Evolutionary conservation across 2,797 vertebrate species (phyloP).

Genomic region (Anguilla obscura): DNA sequence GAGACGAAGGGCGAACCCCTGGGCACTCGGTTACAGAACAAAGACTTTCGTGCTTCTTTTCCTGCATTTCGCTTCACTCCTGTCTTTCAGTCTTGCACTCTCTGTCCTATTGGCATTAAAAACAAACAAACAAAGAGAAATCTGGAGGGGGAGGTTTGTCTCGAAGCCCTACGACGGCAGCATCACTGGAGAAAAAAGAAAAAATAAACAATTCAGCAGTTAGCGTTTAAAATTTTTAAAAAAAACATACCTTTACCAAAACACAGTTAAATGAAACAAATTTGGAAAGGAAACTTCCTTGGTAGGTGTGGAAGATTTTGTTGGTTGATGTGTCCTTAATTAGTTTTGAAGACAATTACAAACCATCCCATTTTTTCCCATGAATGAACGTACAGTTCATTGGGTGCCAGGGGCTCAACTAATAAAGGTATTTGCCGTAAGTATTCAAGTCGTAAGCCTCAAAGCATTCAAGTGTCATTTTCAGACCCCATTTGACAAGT

Average conservation of each 20-base stretch:
- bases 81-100: not conserved
- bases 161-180: slow-evolving; percentile 65
- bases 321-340: not conserved
- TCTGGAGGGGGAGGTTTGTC: slow-evolving; percentile 47
- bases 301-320: not conserved
- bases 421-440: not conserved
- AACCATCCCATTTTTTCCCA: not conserved
- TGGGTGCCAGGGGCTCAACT: not conserved
- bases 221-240: not conserved
- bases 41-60: not conserved
- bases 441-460: not conserved
- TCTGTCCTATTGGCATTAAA: slow-evolving; percentile 53
- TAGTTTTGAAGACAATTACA: not conserved
- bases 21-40: not conserved
- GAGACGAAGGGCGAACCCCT: not conserved
- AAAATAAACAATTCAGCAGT: not conserved
- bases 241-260: not conserved
- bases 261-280: not conserved
- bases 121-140: slow-evolving; percentile 42
- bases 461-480: not conserved
- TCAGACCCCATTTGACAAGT: not conserved
- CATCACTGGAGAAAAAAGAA: not conserved
- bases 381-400: not conserved
- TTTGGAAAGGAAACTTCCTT: not conserved
- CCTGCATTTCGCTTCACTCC: not conserved